These are phyloP conservation scores for Nymphicus hollandicus DNA, from an alignment of 2,113 vertebrate genomes.

Conservation along the genomic window DNA sequence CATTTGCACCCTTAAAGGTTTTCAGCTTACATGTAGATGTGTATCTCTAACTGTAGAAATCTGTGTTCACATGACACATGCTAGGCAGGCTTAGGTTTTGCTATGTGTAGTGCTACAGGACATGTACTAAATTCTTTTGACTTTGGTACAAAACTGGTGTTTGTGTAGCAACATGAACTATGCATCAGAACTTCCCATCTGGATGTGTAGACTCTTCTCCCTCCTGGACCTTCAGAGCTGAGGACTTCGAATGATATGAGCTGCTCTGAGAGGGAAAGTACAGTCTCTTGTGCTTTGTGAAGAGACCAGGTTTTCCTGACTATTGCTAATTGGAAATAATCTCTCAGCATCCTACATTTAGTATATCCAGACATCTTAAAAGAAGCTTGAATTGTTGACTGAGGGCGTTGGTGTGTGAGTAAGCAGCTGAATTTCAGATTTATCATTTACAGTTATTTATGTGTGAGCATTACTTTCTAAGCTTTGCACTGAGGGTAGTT, in stretches of 20 bases:
- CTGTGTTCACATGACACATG: neutral
- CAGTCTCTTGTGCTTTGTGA: neutral
- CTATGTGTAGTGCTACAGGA: neutral
- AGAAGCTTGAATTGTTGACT: constrained; percentile 8
- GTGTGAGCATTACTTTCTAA: neutral
- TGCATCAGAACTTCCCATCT: neutral
- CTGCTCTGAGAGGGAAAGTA: neutral
- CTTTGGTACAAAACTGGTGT: neutral
- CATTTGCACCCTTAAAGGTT: neutral
- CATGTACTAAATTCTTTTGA: neutral
- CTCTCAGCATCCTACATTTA: constrained; percentile 13
- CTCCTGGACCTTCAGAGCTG: neutral
- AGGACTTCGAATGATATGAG: neutral
- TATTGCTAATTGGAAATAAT: constrained; percentile 16
- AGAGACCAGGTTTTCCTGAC: neutral
- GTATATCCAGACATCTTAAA: neutral
- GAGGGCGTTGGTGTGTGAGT: neutral
- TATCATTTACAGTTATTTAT: neutral
- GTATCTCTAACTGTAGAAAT: neutral
- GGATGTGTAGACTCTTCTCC: neutral
- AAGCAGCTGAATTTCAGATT: constrained; percentile 41
- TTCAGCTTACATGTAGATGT: neutral
- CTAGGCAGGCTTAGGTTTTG: neutral
- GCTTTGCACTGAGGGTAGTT: neutral
- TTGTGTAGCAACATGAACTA: neutral